Percentiles rank a stretch among this genome's conserved stretches.
phyloP scores from a whole-genome alignment of 2,113 vertebrate species.

The Myiozetetes cayanensis region DNA sequence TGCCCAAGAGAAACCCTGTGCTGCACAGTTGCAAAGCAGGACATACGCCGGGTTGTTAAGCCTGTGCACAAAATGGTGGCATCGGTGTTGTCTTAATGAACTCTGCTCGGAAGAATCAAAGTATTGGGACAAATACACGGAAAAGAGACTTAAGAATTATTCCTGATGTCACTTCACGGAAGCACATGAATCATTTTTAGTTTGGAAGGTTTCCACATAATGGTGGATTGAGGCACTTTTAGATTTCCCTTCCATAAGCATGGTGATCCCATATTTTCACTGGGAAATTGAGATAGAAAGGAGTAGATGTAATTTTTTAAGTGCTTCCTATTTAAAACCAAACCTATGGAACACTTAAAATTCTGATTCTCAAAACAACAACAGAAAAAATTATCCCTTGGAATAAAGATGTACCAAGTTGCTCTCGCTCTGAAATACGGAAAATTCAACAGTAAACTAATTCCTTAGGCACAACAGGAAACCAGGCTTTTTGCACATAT shows the following conservation, averaged over 20 bases:
- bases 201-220: background rate
- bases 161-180: background rate
- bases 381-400: background rate
- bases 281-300: background rate
- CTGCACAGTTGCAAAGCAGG: background rate
- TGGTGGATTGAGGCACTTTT: background rate
- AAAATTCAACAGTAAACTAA: background rate
- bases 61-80: background rate
- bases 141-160: background rate
- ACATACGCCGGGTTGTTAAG: background rate
- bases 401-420: background rate
- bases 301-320: background rate
- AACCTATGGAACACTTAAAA: background rate
- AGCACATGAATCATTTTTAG: background rate
- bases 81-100: background rate
- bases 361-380: background rate
- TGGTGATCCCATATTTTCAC: rapidly evolving
- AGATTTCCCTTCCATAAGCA: background rate
- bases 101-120: background rate
- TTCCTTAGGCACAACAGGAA: background rate
- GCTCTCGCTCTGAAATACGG: background rate
- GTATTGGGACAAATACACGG: background rate
- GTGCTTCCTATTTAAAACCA: background rate
- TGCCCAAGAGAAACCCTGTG: background rate
- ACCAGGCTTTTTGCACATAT: background rate